phyloP scores from a whole-genome alignment of 2,113 vertebrate species.

The Pogonocichla stellata region DNA sequence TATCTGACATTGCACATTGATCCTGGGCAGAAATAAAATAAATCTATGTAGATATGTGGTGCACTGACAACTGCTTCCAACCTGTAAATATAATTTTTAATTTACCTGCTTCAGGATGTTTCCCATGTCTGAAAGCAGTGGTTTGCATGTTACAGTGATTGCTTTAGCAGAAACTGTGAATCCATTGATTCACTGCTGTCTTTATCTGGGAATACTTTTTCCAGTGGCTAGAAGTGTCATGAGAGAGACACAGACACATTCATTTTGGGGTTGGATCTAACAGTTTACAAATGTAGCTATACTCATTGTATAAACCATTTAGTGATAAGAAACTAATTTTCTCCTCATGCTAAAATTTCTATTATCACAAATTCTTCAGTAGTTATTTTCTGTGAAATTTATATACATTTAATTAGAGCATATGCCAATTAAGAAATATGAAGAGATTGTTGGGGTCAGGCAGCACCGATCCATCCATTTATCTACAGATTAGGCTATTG shows the following conservation, averaged over 20 bases:
- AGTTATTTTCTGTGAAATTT: background rate
- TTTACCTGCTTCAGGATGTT: background rate
- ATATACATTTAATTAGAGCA: background rate
- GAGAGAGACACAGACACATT: background rate
- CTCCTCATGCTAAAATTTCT: background rate
- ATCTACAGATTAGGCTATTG: background rate
- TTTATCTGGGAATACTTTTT: background rate
- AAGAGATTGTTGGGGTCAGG: background rate
- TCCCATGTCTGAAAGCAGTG: background rate
- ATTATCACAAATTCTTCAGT: background rate
- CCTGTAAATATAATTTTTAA: background rate
- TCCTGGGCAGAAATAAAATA: background rate
- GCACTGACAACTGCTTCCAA: background rate
- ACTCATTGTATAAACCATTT: background rate
- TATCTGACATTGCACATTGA: background rate
- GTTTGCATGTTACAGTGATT: background rate
- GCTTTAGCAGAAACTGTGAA: background rate
- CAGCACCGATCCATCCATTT: background rate
- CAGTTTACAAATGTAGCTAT: background rate
- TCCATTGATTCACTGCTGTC: background rate
- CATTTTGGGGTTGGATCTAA: background rate
- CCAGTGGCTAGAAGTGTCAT: background rate
- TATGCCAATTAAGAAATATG: background rate
- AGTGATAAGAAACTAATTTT: background rate
- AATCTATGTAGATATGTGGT: background rate